Base-by-base conservation (phyloP, 2,113 vertebrate species). In the Lophura nycthemera region DNA sequence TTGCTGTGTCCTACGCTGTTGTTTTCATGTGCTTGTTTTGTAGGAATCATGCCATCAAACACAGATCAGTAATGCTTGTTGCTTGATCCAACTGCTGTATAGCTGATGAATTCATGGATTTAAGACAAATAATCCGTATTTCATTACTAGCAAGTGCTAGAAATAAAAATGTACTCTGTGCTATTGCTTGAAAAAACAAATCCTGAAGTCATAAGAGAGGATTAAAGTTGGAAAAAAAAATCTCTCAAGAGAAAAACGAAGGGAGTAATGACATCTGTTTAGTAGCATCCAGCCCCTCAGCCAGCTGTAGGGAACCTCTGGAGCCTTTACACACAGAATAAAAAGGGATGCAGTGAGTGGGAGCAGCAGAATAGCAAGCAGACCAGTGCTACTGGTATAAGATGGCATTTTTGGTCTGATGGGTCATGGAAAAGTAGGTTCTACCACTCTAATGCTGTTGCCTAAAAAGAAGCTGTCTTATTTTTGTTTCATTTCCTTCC, bases 51-150 rank as follows among this genome's bases (percentile, higher is more conserved):
- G 3, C 47, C 9, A 8, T 1, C 45, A 54, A 36, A 40, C 85
- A 54, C 6, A 24, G 94, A 47, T 89, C 78, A 64, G 83, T 45
- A 10, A 71, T 88, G 56, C 86, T 86, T 13, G 6, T 34, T 65
- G 42, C 83, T 48, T 94, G 95, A 90, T 91, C 88, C 92, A 12
- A 1, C 72, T 66, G 92, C 90, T 80, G 85, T n/a, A 8, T 30
- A 5, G 67, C 92, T 92, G 93, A 95, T 92, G 93, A 86, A 86
- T 90, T 84, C 90, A 81, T 95, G 93, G 93, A 84, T 95, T 96
- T 96, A 94, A 85, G 88, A 15, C 27, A 79, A 95, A 96, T 96
- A 96, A 96, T 96, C 95, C 90, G 7, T 56, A 93, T 86, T 92
- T 94, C 86, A 93, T 93, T 91, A 45, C 75, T 77, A 64, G 72